These are phyloP conservation scores for Sphaerophoria rueppellii DNA, from an alignment of 2,888 invertebrate genomes.

Conservation along the genomic window DNA sequence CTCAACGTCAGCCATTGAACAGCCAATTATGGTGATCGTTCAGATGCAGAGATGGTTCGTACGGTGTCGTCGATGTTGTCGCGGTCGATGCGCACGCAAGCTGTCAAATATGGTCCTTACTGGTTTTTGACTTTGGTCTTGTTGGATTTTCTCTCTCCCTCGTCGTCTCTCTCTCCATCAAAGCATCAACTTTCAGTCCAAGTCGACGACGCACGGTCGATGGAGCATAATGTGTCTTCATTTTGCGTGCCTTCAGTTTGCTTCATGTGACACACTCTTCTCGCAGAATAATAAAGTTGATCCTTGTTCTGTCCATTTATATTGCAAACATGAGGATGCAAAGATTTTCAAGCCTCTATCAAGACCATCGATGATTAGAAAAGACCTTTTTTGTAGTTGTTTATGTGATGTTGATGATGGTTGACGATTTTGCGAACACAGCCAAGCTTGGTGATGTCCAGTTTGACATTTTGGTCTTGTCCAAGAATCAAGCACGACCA, in stretches of 20 bases:
- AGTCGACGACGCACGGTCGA: constrained; percentile 40
- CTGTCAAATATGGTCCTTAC: constrained; percentile 73
- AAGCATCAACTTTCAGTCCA: constrained; percentile 52
- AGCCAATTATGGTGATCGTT: constrained; percentile 69
- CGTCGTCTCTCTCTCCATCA: neutral
- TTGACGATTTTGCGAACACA: neutral
- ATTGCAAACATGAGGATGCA: constrained; percentile 53
- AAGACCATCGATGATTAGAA: constrained; percentile 50
- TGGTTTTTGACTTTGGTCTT: constrained; percentile 60
- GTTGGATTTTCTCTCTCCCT: constrained; percentile 18
- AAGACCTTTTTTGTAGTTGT: constrained; percentile 20
- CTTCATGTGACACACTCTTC: constrained; percentile 15
- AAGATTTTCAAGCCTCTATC: neutral
- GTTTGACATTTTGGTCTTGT: constrained; percentile 58
- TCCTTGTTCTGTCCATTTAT: constrained; percentile 63
- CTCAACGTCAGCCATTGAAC: constrained; percentile 19
- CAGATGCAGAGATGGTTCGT: too few relatives aligned
- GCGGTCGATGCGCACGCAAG: constrained; percentile 54
- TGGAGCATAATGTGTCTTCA: constrained; percentile 69
- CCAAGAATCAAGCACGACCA: constrained; percentile 45
- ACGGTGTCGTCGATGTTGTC: neutral
- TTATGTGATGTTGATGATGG: neutral
- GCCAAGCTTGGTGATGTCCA: constrained; percentile 12
- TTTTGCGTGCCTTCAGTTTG: constrained; percentile 13
- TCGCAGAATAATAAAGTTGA: constrained; percentile 37